phyloP scores from a whole-genome alignment of 2,113 vertebrate genomes.

The Entomyzon cyanotis region DNA sequence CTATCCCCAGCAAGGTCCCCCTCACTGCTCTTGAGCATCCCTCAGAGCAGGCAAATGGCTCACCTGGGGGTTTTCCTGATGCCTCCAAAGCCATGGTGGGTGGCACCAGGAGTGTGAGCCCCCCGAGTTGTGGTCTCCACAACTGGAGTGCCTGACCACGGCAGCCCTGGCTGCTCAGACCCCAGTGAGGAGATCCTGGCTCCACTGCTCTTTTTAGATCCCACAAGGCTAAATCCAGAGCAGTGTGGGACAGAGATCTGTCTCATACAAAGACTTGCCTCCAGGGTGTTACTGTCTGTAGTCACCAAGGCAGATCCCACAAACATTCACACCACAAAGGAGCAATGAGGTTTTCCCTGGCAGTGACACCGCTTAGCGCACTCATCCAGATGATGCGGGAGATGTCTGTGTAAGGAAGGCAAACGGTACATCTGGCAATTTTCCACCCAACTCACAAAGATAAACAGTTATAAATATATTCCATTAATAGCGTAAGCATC shows the following conservation, averaged over 20 bases:
- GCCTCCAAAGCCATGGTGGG: rapidly evolving
- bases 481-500: neutral
- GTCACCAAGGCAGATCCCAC: neutral
- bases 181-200: neutral
- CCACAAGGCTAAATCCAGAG: neutral
- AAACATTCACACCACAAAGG: rapidly evolving
- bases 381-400: neutral
- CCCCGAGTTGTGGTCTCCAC: rapidly evolving
- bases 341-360: neutral
- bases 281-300: neutral
- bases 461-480: constrained; percentile 23
- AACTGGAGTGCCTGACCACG: neutral
- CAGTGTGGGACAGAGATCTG: neutral
- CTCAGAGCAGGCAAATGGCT: rapidly evolving
- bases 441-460: constrained; percentile 45
- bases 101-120: neutral
- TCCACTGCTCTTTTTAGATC: neutral
- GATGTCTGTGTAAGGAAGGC: constrained; percentile 13
- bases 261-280: rapidly evolving
- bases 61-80: rapidly evolving
- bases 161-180: neutral
- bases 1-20: too few species aligned
- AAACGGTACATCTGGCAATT: constrained; percentile 11
- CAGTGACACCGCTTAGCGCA: neutral
- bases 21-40: neutral